Evolutionary conservation across 2,113 vertebrate species (phyloP).

Genomic region (Salvelinus namaycush): DNA sequence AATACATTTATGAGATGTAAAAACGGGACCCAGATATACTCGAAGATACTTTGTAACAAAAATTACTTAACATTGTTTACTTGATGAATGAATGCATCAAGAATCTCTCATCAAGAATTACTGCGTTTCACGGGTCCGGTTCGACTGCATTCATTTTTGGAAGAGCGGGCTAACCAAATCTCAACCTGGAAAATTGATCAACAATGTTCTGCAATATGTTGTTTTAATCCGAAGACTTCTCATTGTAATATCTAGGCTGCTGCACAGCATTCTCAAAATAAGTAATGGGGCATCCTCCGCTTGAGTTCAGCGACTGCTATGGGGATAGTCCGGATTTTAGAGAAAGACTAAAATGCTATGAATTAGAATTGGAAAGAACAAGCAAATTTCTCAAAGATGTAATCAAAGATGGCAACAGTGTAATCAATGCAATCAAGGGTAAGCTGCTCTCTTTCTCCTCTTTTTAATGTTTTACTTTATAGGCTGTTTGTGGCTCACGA

Average conservation of each 20-base stretch:
- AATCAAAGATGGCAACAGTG: conserved; percentile 90
- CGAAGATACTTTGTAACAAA: not conserved
- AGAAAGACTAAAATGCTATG: conserved; percentile 89
- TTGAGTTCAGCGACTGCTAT: conserved; percentile 91
- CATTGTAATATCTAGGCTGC: not conserved
- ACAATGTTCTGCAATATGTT: not conserved
- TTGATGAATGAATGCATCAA: not conserved
- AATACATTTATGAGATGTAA: not conserved
- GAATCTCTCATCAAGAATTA: not conserved
- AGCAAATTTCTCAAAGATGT: conserved; percentile 93
- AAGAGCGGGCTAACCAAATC: not conserved
- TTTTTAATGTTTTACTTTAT: not conserved
- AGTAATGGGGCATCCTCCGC: conserved; percentile 88
- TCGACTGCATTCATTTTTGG: not conserved
- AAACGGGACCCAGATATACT: not conserved
- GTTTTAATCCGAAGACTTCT: not conserved
- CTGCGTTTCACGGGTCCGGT: not conserved
- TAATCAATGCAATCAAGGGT: conserved; percentile 89
- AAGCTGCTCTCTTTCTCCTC: conserved; percentile 44
- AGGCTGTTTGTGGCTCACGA: not conserved
- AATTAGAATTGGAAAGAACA: conserved; percentile 88
- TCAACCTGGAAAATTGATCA: conserved; percentile 7
- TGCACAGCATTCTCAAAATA: not conserved
- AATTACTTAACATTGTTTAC: not conserved
- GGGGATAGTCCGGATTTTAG: conserved; percentile 90